phyloP scores from a whole-genome alignment of 1,140 invertebrate species.

The Orchestia grillus region DNA sequence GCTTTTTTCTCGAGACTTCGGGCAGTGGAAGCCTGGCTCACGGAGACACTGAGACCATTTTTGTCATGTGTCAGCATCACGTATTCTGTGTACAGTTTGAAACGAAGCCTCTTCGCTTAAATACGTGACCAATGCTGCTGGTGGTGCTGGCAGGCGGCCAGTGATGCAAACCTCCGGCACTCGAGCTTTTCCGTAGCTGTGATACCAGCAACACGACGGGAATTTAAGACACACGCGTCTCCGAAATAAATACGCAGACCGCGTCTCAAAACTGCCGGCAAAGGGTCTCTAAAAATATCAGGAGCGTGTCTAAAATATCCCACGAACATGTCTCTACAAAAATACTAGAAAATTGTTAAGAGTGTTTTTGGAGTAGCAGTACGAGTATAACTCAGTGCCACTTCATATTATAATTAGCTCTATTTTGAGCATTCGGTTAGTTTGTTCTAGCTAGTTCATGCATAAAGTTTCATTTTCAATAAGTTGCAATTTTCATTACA shows the following conservation, averaged over 20 bases:
- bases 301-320: background rate
- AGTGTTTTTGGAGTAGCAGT: no score
- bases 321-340: background rate
- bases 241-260: background rate
- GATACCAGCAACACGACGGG: background rate
- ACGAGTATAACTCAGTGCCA: no score
- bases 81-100: conserved; percentile 39
- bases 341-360: background rate
- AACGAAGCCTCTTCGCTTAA: background rate
- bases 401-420: no score
- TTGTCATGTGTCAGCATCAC: conserved; percentile 27
- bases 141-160: background rate
- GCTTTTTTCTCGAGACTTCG: background rate
- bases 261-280: background rate
- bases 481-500: no score
- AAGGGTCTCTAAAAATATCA: background rate
- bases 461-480: no score
- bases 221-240: no score
- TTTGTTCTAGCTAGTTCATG: no score
- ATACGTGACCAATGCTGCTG: conserved; percentile 14
- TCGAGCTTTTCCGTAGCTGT: background rate
- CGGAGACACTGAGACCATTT: background rate
- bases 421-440: no score
- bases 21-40: background rate
- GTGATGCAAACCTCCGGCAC: background rate